Conservation (phyloP, 2,888 invertebrate genomes). For the Euplagia quadripunctaria region DNA sequence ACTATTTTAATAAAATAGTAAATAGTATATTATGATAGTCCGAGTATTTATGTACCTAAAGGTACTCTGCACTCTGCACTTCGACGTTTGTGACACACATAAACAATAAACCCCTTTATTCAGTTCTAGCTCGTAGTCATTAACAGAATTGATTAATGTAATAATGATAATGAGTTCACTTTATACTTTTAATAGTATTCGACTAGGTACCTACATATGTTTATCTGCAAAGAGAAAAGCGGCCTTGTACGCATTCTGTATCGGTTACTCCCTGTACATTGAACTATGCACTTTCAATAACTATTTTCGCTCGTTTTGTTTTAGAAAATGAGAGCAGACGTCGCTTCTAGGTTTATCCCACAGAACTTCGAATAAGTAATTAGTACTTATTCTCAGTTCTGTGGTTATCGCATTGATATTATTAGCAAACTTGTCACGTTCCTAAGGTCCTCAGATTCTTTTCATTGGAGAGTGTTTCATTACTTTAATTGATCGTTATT, state of each 20-base stretch:
- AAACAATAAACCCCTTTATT: not conserved
- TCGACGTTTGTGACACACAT: not conserved
- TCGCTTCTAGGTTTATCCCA: not conserved
- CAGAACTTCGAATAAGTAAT: not conserved
- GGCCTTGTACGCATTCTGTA: conserved; percentile 38
- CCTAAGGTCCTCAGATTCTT: too few relatives aligned
- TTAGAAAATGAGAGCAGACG: conserved; percentile 14
- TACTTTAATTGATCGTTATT: too few relatives aligned
- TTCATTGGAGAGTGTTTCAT: too few relatives aligned
- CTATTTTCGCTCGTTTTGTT: conserved; percentile 31
- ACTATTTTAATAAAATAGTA: too few relatives aligned
- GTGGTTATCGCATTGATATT: too few relatives aligned
- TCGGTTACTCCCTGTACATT: conserved; percentile 16
- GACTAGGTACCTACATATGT: not conserved
- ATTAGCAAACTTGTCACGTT: too few relatives aligned
- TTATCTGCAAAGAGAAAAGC: not conserved
- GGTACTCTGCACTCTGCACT: too few relatives aligned
- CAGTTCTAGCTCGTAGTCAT: not conserved
- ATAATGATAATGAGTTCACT: not conserved
- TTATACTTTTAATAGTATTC: not conserved
- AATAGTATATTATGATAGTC: too few relatives aligned
- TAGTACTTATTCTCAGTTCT: not conserved
- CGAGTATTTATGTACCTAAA: too few relatives aligned
- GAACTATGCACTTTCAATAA: conserved; percentile 40
- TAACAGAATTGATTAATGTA: not conserved